Conservation (phyloP, 2,113 vertebrate genomes). For the Garra rufa region DNA sequence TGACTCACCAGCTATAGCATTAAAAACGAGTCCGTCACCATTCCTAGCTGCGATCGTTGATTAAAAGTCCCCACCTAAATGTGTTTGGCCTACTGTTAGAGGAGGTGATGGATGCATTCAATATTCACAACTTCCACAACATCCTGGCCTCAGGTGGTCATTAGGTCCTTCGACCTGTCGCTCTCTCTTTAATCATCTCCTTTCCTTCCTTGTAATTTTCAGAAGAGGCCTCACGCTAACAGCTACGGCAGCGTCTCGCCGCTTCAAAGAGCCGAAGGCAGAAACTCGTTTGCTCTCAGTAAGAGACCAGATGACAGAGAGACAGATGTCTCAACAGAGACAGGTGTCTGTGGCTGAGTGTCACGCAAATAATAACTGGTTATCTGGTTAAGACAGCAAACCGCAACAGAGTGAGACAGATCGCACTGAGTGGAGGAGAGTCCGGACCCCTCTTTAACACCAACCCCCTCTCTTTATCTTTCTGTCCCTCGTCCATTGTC, state of each 20-base stretch:
- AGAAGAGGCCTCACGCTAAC: constrained; percentile 10
- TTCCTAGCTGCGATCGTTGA: background rate
- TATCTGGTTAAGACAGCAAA: constrained; percentile 31
- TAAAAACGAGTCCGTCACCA: background rate
- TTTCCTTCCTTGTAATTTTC: constrained; percentile 55
- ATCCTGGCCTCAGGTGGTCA: constrained; percentile 29
- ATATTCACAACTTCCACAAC: constrained; percentile 23
- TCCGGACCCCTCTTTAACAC: constrained; percentile 4
- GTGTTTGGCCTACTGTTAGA: constrained; percentile 18
- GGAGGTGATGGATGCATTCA: background rate
- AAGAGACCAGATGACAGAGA: background rate
- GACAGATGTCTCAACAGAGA: constrained; percentile 39
- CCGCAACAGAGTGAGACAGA: constrained; percentile 7
- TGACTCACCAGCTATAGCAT: background rate
- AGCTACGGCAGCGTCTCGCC: constrained; percentile 2
- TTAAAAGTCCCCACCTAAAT: background rate
- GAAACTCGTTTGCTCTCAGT: constrained; percentile 21
- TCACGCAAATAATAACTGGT: constrained; percentile 48
- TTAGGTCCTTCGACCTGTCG: constrained; percentile 27
- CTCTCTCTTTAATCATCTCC: constrained; percentile 47
- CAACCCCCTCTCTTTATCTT: constrained; percentile 6
- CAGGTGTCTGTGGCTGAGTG: constrained; percentile 42
- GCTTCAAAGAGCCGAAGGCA: constrained; percentile 32
- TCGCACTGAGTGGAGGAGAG: background rate
- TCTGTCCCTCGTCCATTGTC: constrained; percentile 4